These are phyloP conservation scores for Argynnis bischoffii DNA, from an alignment of 2,888 invertebrate genomes.

Conservation along the genomic window DNA sequence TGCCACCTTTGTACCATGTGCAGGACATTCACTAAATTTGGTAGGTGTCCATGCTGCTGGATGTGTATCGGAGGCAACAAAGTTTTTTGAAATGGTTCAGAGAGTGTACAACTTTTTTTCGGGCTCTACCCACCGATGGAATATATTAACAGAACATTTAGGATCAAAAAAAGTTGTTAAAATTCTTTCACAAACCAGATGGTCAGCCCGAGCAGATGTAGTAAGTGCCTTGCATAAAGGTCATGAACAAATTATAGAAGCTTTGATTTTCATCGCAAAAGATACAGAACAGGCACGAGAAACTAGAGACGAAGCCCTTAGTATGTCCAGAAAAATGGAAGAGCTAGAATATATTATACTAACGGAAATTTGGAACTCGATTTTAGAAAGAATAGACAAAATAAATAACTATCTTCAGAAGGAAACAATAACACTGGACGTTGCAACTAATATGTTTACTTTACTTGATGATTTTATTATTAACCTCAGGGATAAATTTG, in stretches of 20 bases:
- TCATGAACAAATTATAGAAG: slow-evolving; percentile 43
- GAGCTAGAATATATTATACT: slow-evolving; percentile 43
- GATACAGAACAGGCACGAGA: slow-evolving; percentile 44
- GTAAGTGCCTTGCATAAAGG: slow-evolving; percentile 41
- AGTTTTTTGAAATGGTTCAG: neutral
- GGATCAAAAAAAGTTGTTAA: slow-evolving; percentile 42
- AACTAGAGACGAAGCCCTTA: slow-evolving; percentile 42
- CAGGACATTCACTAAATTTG: too few relatives aligned
- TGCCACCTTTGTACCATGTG: too few relatives aligned
- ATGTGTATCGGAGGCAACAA: neutral
- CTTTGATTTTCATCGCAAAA: slow-evolving; percentile 43
- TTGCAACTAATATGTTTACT: slow-evolving; percentile 35
- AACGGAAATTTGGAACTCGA: slow-evolving; percentile 42
- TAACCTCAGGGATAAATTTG: slow-evolving; percentile 43
- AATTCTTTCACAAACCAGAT: slow-evolving; percentile 46
- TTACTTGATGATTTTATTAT: slow-evolving; percentile 41
- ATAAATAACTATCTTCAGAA: slow-evolving; percentile 42
- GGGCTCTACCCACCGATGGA: neutral
- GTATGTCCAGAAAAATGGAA: slow-evolving; percentile 38
- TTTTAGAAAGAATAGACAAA: slow-evolving; percentile 43
- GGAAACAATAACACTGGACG: slow-evolving; percentile 35
- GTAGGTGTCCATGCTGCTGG: neutral
- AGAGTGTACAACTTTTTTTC: neutral
- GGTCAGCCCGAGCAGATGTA: slow-evolving; percentile 47
- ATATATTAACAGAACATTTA: neutral